Evolutionary conservation across 1,140 invertebrate species (phyloP).

Genomic region (Heliconius nattereri): DNA sequence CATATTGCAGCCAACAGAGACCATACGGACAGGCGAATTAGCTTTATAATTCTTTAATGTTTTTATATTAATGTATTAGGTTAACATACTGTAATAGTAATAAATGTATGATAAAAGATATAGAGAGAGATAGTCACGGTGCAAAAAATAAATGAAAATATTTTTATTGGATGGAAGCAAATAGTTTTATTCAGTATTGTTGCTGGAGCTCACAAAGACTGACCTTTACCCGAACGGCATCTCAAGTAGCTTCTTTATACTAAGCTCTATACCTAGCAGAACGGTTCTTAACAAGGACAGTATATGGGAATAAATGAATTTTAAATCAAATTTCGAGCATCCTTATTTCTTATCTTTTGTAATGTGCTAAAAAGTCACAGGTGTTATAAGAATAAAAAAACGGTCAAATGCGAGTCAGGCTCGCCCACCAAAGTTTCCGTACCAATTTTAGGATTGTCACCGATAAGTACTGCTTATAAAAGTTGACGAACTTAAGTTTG

Average conservation of each 20-base stretch:
- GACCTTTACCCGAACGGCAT: constrained; percentile 12
- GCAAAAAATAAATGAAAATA: neutral
- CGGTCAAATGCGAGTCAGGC: too few relatives aligned
- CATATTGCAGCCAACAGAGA: too few relatives aligned
- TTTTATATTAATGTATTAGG: too few relatives aligned
- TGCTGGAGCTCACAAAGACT: neutral
- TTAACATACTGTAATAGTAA: too few relatives aligned
- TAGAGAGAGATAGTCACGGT: neutral
- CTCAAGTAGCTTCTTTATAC: constrained; percentile 15
- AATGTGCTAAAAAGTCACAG: neutral
- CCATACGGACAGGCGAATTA: too few relatives aligned
- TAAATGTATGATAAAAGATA: too few relatives aligned
- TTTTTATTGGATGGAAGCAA: neutral
- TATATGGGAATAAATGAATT: neutral
- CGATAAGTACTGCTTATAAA: too few relatives aligned
- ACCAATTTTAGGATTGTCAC: too few relatives aligned
- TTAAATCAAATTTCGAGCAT: neutral
- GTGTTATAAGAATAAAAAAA: neutral
- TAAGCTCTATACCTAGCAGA: constrained; percentile 6
- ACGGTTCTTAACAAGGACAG: constrained; percentile 8
- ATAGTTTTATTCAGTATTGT: constrained; percentile 17
- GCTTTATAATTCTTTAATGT: too few relatives aligned
- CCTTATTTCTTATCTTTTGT: neutral
- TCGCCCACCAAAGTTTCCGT: too few relatives aligned
- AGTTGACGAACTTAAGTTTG: too few relatives aligned